Conservation (phyloP, 2,113 vertebrate genomes). For the Leucoraja erinaceus region DNA sequence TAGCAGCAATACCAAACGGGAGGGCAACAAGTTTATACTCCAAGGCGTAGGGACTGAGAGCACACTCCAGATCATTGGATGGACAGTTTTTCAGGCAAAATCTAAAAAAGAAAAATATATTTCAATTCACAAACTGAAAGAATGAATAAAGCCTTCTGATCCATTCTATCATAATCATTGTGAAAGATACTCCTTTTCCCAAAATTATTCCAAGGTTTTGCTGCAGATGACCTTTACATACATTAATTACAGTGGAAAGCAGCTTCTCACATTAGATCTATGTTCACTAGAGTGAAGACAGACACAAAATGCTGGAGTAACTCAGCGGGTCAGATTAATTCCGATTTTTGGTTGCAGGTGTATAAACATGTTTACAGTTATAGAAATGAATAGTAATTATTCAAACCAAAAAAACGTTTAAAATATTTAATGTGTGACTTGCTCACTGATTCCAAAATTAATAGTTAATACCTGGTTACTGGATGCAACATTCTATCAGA, state of each 20-base stretch:
- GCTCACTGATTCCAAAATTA: too few relatives aligned
- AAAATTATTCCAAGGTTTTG: background rate
- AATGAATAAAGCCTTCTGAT: background rate
- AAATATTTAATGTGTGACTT: background rate
- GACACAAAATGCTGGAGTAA: too few relatives aligned
- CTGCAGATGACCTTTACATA: background rate
- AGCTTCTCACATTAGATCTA: background rate
- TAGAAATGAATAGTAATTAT: background rate
- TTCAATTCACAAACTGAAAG: background rate
- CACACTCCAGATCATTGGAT: constrained; percentile 82
- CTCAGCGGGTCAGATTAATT: background rate
- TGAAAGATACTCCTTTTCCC: background rate
- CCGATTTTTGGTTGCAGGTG: background rate
- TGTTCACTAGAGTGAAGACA: background rate
- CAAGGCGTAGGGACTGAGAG: constrained; percentile 81
- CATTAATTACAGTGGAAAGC: background rate
- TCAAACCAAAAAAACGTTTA: background rate
- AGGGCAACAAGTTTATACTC: constrained; percentile 94
- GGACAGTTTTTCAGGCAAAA: constrained; percentile 91
- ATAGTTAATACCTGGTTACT: background rate
- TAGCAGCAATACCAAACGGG: constrained; percentile 84
- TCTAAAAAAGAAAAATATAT: constrained; percentile 52
- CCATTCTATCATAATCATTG: background rate
- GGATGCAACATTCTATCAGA: background rate
- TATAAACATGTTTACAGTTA: background rate